These are phyloP conservation scores for Tragelaphus imberbis DNA, from an alignment of 2,113 vertebrate genomes.

Conservation along the genomic window DNA sequence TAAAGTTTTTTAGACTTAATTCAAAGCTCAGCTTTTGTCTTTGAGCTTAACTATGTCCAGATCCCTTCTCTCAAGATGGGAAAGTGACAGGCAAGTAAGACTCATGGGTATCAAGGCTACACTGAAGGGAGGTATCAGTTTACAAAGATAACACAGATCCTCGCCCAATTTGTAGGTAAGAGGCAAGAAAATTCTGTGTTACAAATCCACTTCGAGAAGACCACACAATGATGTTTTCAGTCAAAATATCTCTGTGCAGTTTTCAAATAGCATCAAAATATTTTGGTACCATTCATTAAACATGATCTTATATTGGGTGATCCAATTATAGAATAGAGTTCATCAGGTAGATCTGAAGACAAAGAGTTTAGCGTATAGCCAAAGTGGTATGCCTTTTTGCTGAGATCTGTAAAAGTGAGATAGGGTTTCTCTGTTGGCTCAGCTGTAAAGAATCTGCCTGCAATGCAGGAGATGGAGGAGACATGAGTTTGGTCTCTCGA, in stretches of 20 bases:
- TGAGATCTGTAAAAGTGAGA: background rate
- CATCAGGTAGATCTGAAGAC: background rate
- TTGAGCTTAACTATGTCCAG: background rate
- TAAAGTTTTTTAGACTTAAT: background rate
- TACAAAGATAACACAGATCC: background rate
- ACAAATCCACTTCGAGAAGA: background rate
- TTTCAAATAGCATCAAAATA: conserved; percentile 11
- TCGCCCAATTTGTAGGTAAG: background rate
- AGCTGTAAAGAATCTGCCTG: background rate
- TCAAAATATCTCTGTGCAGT: background rate
- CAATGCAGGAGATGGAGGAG: background rate
- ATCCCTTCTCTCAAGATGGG: background rate
- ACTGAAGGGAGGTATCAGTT: background rate
- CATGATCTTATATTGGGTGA: background rate
- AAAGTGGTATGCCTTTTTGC: background rate
- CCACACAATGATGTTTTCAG: background rate
- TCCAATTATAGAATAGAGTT: background rate
- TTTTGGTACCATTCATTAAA: background rate
- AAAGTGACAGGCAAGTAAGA: background rate
- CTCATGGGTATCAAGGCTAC: background rate
- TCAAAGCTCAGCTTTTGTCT: background rate
- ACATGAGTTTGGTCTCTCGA: background rate
- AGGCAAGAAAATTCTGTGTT: background rate
- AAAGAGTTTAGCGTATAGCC: background rate
- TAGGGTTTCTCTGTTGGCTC: background rate